Conservation (phyloP, 2,888 invertebrate species). For the Xylocampa areola region DNA sequence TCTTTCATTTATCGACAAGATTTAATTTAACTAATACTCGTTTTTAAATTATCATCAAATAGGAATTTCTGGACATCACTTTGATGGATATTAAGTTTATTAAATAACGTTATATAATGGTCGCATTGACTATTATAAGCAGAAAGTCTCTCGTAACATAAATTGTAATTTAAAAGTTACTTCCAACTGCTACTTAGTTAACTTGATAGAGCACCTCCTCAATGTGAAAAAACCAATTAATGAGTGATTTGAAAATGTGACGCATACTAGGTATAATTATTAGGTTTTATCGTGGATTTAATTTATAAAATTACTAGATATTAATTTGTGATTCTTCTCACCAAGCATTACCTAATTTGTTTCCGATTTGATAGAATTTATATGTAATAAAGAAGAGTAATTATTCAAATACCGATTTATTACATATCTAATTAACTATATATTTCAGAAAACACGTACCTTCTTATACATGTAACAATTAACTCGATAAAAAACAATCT, state of each 20-base stretch:
- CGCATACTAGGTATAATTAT: too few relatives aligned
- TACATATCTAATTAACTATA: too few relatives aligned
- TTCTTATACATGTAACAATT: too few relatives aligned
- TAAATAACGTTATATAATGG: constrained; percentile 53
- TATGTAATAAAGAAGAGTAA: too few relatives aligned
- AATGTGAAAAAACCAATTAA: not conserved
- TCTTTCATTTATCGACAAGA: constrained; percentile 66
- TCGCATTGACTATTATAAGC: constrained; percentile 48
- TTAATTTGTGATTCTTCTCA: not conserved
- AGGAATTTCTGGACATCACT: constrained; percentile 55
- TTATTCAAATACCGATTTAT: too few relatives aligned
- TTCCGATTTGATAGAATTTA: too few relatives aligned
- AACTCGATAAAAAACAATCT: too few relatives aligned
- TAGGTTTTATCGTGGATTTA: constrained; percentile 28
- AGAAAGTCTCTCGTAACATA: constrained; percentile 37
- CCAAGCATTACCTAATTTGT: too few relatives aligned
- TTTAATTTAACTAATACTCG: constrained; percentile 66
- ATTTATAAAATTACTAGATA: constrained; percentile 25
- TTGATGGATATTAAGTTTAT: constrained; percentile 56
- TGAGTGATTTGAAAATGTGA: constrained; percentile 19
- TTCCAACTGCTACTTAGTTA: constrained; percentile 27
- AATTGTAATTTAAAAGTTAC: constrained; percentile 51
- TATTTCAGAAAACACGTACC: too few relatives aligned
- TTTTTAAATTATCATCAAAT: constrained; percentile 64
- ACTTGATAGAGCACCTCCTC: constrained; percentile 26